These are phyloP conservation scores for Diabrotica virgifera DNA, from an alignment of 1,140 invertebrate genomes.

Conservation along the genomic window DNA sequence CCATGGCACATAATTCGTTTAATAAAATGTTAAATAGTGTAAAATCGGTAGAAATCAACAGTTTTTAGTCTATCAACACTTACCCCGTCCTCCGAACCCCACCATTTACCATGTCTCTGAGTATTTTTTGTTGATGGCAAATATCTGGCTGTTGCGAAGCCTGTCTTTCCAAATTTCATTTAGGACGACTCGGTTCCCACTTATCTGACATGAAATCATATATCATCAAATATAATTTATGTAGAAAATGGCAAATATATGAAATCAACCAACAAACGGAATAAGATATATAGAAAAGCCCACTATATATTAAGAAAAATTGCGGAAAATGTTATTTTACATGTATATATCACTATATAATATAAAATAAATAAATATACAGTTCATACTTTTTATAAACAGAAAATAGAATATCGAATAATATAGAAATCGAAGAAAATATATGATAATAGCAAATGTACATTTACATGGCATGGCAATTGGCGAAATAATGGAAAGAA, in stretches of 20 bases:
- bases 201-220: not conserved
- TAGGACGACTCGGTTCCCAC: not conserved
- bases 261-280: not conserved
- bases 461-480: too few species aligned
- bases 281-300: not conserved
- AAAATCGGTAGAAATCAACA: too few species aligned
- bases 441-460: not conserved
- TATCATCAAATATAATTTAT: not conserved
- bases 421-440: not conserved
- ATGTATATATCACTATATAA: not conserved
- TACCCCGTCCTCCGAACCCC: too few species aligned
- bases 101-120: too few species aligned
- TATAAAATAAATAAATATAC: not conserved
- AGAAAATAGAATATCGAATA: not conserved
- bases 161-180: not conserved
- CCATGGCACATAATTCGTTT: too few species aligned
- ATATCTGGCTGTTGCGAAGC: conserved; percentile 46
- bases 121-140: conserved; percentile 17
- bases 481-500: too few species aligned
- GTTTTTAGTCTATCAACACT: too few species aligned
- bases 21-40: too few species aligned
- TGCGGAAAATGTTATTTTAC: not conserved
- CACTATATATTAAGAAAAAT: not conserved
- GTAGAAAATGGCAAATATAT: not conserved
- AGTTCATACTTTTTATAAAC: not conserved